Evolutionary conservation across 1,140 invertebrate species (phyloP).

Genomic region (Papilio helenus): DNA sequence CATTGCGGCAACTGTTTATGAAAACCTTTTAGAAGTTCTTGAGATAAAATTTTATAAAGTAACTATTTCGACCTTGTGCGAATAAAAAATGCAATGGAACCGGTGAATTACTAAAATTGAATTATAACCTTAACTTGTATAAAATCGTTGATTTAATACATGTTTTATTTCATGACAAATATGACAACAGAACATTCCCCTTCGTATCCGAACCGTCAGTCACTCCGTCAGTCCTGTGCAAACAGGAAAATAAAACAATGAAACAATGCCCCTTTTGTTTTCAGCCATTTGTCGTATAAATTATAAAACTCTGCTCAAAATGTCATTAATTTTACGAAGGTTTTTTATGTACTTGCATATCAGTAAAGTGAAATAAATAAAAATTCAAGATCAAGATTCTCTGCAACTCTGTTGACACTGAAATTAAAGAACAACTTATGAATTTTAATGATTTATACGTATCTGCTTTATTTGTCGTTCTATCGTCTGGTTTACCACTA

Average conservation of each 20-base stretch:
- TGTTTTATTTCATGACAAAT: constrained; percentile 20
- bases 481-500: no score
- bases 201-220: constrained; percentile 5
- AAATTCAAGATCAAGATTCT: not conserved
- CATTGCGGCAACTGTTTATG: not conserved
- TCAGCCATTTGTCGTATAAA: constrained; percentile 30
- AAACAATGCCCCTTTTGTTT: constrained; percentile 34
- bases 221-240: constrained; percentile 13
- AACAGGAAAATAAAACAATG: constrained; percentile 36
- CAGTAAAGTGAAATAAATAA: not conserved
- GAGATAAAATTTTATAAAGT: not conserved
- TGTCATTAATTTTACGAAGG: not conserved
- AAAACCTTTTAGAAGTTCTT: not conserved
- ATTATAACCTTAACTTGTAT: not conserved
- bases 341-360: not conserved
- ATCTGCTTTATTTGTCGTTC: no score
- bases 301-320: constrained; percentile 23
- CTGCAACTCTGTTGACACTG: no score
- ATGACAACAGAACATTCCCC: constrained; percentile 20
- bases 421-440: no score
- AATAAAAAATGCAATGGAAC: not conserved
- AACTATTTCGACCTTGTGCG: not conserved
- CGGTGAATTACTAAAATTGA: not conserved
- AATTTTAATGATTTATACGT: no score
- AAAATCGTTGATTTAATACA: constrained; percentile 33